Conservation (phyloP, 2,113 vertebrate species). For the Crotalus tigris region DNA sequence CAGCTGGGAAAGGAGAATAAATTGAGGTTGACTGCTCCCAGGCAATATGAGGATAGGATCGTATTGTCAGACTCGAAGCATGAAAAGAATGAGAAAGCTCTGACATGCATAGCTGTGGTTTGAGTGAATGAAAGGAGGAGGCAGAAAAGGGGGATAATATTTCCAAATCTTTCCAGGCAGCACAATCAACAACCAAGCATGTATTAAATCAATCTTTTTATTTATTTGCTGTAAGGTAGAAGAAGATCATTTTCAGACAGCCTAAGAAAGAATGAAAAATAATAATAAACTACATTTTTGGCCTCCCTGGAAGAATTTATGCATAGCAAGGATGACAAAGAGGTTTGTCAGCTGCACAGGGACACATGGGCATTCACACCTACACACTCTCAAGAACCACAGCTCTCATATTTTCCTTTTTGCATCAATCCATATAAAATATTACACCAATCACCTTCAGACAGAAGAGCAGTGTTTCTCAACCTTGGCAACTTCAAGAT, state of each 20-base stretch:
- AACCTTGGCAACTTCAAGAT: not conserved
- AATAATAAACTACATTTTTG: conserved; percentile 47
- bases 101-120: conserved; percentile 18
- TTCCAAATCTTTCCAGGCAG: conserved; percentile 50
- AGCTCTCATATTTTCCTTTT: conserved; percentile 55
- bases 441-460: conserved; percentile 50
- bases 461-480: conserved; percentile 1
- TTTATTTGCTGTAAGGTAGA: conserved; percentile 54
- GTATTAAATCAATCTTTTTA: conserved; percentile 57
- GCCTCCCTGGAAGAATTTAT: conserved; percentile 29
- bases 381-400: conserved; percentile 40
- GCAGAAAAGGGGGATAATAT: conserved; percentile 30
- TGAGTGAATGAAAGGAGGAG: conserved; percentile 35
- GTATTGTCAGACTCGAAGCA: conserved; percentile 48
- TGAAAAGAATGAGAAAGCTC: conserved; percentile 2
- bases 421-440: conserved; percentile 42
- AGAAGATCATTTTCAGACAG: conserved; percentile 58
- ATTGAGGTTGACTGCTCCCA: conserved; percentile 35
- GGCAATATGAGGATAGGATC: conserved; percentile 43
- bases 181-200: conserved; percentile 52
- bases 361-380: conserved; percentile 42
- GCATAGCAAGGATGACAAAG: conserved; percentile 33
- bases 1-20: conserved; percentile 42
- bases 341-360: conserved; percentile 24
- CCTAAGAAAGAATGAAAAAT: not conserved